Percentiles rank a stretch among this genome's conserved stretches.
phyloP scores from a whole-genome alignment of 2,888 invertebrate genomes.

The Drosophila tanythrix region DNA sequence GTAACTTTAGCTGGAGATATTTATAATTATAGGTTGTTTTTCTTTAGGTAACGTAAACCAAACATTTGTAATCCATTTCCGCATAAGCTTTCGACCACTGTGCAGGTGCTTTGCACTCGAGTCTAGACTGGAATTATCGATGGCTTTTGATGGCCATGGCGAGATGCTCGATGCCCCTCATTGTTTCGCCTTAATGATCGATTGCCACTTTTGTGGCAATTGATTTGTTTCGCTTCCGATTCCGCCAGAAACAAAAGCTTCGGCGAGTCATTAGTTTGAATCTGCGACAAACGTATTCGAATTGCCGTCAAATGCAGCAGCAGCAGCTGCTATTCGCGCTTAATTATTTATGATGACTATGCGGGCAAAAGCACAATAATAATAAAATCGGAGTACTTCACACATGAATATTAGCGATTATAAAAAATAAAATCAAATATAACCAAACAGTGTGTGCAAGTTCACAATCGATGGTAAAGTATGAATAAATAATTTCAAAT shows the following conservation, averaged over 20 bases:
- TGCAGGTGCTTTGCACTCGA: conserved; percentile 15
- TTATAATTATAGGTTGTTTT: neutral
- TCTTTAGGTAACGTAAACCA: neutral
- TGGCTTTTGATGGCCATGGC: conserved; percentile 45
- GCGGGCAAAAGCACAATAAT: conserved; percentile 17
- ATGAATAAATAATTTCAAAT: conserved; percentile 2
- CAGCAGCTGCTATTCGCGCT: conserved; percentile 51
- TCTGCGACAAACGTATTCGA: conserved; percentile 40
- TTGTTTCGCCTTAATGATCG: conserved; percentile 70
- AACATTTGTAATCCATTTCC: neutral
- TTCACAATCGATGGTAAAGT: neutral
- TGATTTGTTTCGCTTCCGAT: conserved; percentile 76
- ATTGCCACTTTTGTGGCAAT: conserved; percentile 60
- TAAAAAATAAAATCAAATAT: neutral
- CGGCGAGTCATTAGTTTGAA: conserved; percentile 68
- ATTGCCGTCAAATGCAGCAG: conserved; percentile 17
- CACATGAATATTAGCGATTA: conserved; percentile 42
- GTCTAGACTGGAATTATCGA: conserved; percentile 42
- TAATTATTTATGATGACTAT: conserved; percentile 57
- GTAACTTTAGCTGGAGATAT: neutral
- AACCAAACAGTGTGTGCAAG: neutral
- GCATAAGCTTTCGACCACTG: conserved; percentile 20
- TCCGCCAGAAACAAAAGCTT: conserved; percentile 46
- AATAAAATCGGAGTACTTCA: conserved; percentile 18
- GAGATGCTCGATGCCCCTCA: conserved; percentile 56